A percentile compares a stretch with the other conserved stretches of the same genome.
phyloP scores from a whole-genome alignment of 2,113 vertebrate species.

The Prunella fulvescens region DNA sequence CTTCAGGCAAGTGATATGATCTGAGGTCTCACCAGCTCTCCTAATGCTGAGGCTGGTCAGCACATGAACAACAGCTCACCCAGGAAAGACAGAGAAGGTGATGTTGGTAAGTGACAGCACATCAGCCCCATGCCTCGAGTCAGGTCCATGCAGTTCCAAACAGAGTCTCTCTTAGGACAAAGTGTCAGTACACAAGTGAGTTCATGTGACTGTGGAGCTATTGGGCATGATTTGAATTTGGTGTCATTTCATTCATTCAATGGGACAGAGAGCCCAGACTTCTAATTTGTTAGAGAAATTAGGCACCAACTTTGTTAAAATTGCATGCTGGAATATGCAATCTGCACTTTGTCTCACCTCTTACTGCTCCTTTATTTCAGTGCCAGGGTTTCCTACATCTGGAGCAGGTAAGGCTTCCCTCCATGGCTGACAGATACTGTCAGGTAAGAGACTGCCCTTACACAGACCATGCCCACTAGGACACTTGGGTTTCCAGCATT shows the following conservation, averaged over 20 bases:
- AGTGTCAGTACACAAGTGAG: not conserved
- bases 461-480: not conserved
- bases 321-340: not conserved
- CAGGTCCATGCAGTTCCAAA: not conserved
- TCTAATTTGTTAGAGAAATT: constrained; percentile 43
- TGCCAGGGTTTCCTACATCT: not conserved
- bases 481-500: not conserved
- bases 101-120: not conserved
- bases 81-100: not conserved
- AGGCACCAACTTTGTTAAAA: constrained; percentile 1
- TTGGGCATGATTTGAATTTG: constrained; percentile 17
- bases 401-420: not conserved
- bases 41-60: not conserved
- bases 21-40: not conserved
- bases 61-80: not conserved
- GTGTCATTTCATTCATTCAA: not conserved
- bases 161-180: not conserved
- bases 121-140: not conserved
- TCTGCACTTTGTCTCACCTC: not conserved
- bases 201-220: not conserved
- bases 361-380: not conserved
- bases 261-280: not conserved
- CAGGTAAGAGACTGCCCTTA: not conserved
- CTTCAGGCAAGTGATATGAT: not conserved
- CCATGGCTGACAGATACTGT: not conserved